Evolutionary conservation across 92 coral and sea anemone species (phyloP), one percentile per base, ranked within the genome.

Genomic region (Epizoanthus illoricatus): DNA sequence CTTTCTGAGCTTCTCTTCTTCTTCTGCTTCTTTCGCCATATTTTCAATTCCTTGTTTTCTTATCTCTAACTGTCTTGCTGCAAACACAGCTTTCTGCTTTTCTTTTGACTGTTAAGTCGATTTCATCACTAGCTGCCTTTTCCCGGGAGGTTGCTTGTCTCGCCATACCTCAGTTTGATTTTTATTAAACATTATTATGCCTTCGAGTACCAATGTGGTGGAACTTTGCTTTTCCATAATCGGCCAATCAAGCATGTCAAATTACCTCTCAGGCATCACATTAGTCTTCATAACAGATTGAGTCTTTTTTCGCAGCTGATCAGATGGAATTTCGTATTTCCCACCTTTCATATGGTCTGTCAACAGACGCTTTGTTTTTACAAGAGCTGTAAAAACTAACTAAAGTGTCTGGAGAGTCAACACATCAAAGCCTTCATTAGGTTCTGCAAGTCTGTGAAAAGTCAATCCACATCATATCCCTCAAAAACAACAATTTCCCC

Each of bases 391-490:
- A 17, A 74, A 84, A 9, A 84, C 66, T 21, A 84, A 63, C 74
- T 84, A 70, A 74, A 84, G 82, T 64, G 76, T 76, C 74, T 74
- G 81, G 59, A 63, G 82, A 20, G 87, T 75, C 87, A 84, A 84
- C 40, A 80, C 80, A 79, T 75, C 75, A 79, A 84, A 56, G 8
- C 52, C 71, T 40, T 64, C 87, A 84, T 49, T 84, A 65, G 70
- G 42, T 65, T 84, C 75, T 47, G 52, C 78, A 64, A 84, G 87
- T 65, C 72, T 84, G 69, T 84, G 80, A 49, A 74, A 84, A 23
- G 47, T 54, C 80, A 67, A 74, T 74, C 75, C 60, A 84, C 49
- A 43, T 73, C 61, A 13, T 75, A 78, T 42, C 73, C 60, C 72
- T 74, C 71, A 47, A 84, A 84, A 69, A 74, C 64, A 60, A 71